Evolutionary conservation across 2,888 invertebrate species (phyloP).

Genomic region (Pharmacophagus antenor): DNA sequence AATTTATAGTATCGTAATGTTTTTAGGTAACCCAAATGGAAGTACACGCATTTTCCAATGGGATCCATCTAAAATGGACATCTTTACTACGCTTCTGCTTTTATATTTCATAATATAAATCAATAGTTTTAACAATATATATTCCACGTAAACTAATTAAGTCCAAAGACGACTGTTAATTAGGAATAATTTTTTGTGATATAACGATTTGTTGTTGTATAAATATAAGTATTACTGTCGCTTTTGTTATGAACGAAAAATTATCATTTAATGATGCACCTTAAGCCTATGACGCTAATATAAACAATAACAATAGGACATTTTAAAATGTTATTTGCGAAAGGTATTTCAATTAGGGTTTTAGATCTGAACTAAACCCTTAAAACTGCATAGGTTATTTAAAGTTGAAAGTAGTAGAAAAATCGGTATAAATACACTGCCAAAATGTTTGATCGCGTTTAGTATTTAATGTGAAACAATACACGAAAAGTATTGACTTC

Average conservation of each 20-base stretch:
- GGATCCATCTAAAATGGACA: constrained; percentile 65
- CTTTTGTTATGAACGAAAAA: constrained; percentile 46
- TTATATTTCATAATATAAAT: constrained; percentile 46
- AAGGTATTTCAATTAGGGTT: constrained; percentile 16
- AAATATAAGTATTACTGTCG: constrained; percentile 54
- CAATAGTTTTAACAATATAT: constrained; percentile 40
- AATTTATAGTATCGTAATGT: constrained; percentile 70
- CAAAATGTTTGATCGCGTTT: constrained; percentile 63
- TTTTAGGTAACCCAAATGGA: constrained; percentile 81
- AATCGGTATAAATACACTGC: constrained; percentile 65
- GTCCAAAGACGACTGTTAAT: constrained; percentile 73
- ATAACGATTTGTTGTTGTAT: constrained; percentile 66
- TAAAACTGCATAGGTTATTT: constrained; percentile 22
- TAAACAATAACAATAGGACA: constrained; percentile 31
- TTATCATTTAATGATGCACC: constrained; percentile 55
- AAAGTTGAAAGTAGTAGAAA: constrained; percentile 24
- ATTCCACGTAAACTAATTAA: constrained; percentile 49
- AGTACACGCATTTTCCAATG: constrained; percentile 71
- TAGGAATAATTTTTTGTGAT: constrained; percentile 72
- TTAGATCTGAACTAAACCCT: constrained; percentile 7
- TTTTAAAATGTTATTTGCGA: constrained; percentile 10
- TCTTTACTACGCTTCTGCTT: constrained; percentile 58
- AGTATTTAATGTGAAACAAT: constrained; percentile 45
- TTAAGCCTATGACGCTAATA: constrained; percentile 38
- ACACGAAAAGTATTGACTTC: constrained; percentile 44